Evolutionary conservation across 2,888 invertebrate genomes (phyloP).

Genomic region (Catocala nupta): DNA sequence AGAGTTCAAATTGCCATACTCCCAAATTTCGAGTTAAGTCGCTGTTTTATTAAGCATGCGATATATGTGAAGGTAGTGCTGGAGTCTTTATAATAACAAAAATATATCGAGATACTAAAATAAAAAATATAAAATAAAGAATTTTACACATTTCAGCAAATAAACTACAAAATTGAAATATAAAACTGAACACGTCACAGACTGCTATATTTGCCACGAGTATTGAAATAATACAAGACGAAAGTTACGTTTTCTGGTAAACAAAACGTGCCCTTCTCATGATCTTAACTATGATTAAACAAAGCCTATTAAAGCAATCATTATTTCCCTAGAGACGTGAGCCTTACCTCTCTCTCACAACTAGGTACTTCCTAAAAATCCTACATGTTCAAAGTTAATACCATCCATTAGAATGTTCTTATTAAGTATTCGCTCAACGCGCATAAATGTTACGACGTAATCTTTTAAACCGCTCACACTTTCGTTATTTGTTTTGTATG

Average conservation of each 20-base stretch:
- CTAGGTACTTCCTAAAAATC: neutral
- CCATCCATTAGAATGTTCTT: constrained; percentile 16
- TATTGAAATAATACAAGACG: too few relatives aligned
- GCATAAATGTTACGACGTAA: constrained; percentile 32
- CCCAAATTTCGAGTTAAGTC: too few relatives aligned
- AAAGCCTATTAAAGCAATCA: constrained; percentile 8
- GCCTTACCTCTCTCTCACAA: neutral
- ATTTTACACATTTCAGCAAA: too few relatives aligned
- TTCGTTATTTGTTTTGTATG: constrained; percentile 44
- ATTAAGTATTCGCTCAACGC: constrained; percentile 37
- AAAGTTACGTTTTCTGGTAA: neutral
- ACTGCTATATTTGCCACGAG: too few relatives aligned
- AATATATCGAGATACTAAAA: too few relatives aligned
- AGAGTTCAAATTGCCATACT: too few relatives aligned
- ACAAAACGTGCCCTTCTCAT: neutral
- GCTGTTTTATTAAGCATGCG: too few relatives aligned
- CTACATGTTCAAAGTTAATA: constrained; percentile 11
- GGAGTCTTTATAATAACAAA: too few relatives aligned
- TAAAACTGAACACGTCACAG: too few relatives aligned
- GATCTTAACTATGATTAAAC: constrained; percentile 1
- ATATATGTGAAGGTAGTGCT: too few relatives aligned
- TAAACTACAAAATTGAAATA: too few relatives aligned
- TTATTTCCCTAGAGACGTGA: constrained; percentile 1
- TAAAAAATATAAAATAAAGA: too few relatives aligned
- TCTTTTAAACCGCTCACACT: constrained; percentile 37